Evolutionary conservation across 2,113 vertebrate species (phyloP).

Genomic region (Chascanopsetta lugubris): DNA sequence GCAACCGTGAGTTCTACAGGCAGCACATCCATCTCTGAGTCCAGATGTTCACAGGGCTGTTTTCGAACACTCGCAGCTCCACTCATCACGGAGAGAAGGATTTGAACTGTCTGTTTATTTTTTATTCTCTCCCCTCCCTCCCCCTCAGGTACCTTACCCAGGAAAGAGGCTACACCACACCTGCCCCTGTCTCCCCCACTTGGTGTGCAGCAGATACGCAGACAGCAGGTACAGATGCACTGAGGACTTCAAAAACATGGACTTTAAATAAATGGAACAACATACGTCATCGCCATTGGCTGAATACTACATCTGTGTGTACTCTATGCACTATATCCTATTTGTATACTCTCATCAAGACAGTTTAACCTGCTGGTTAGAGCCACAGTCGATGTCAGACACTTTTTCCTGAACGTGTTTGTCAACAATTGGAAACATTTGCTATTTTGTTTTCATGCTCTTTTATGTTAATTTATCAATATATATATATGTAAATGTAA

Average conservation of each 20-base stretch:
- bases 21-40: constrained; percentile 31
- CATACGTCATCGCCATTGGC: constrained; percentile 20
- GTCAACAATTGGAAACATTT: constrained; percentile 26
- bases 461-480: constrained; percentile 50
- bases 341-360: constrained; percentile 28
- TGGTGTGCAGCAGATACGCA: constrained; percentile 80
- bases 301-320: constrained; percentile 44
- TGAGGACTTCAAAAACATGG: constrained; percentile 84
- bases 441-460: constrained; percentile 23
- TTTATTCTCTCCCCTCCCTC: not conserved
- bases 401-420: constrained; percentile 35
- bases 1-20: constrained; percentile 43
- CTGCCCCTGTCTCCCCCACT: constrained; percentile 87
- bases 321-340: constrained; percentile 58
- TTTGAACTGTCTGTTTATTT: constrained; percentile 47
- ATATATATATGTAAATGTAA: constrained; percentile 42
- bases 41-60: constrained; percentile 23
- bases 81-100: constrained; percentile 27
- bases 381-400: constrained; percentile 15
- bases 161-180: constrained; percentile 88
- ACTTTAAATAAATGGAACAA: constrained; percentile 75
- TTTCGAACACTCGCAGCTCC: not conserved
- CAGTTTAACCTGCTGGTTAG: constrained; percentile 3
- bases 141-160: constrained; percentile 84
- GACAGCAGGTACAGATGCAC: constrained; percentile 87